Evolutionary conservation across 2,113 vertebrate genomes (phyloP), one percentile per base, ranked within the genome.

Genomic region (Sebastes schlegelii): DNA sequence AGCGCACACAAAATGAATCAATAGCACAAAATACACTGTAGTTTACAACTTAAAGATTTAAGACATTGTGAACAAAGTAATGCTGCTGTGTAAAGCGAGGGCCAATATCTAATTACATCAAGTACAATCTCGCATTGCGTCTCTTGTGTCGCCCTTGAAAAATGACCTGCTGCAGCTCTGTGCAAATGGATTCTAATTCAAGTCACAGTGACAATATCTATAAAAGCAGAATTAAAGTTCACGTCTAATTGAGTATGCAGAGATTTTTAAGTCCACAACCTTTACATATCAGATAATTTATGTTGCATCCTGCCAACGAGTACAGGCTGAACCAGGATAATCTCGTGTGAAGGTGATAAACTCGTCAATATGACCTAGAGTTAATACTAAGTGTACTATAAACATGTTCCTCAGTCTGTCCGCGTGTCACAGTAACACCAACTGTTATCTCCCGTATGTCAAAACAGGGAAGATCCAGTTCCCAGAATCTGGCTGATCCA

Each of bases 341-440:
- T 86, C 80, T 83, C 4, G 2, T 21, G 8, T 58, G 26, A 77
- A 83, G 76, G 73, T 79, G 86, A 80, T 34, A 42, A 46, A 74
- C 66, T 70, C 49, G 72, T 83, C 85, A 66, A 49, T 80, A 64
- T 74, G 83, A 90, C 90, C 90, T 57, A 6, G 66, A 62, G 71
- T 79, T 91, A 86, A 87, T 63, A 88, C 91, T 13, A 8, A 57
- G 72, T 89, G 84, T 93, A 86, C 88, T 84, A 21, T 90, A 89
- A 94, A 91, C 91, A 91, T 68, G 17, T 62, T 48, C 49, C 46
- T 77, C 69, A 49, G 79, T 77, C 61, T 67, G 75, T 79, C 26
- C 48, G 75, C 14, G 23, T 46, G 26, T 66, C 42, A 82, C 23
- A n/a, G 65, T 61, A 84, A 73, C 78, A 79, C 72, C 54, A 77